phyloP scores from a whole-genome alignment of 2,888 invertebrate genomes.

The Nudaria mundana region DNA sequence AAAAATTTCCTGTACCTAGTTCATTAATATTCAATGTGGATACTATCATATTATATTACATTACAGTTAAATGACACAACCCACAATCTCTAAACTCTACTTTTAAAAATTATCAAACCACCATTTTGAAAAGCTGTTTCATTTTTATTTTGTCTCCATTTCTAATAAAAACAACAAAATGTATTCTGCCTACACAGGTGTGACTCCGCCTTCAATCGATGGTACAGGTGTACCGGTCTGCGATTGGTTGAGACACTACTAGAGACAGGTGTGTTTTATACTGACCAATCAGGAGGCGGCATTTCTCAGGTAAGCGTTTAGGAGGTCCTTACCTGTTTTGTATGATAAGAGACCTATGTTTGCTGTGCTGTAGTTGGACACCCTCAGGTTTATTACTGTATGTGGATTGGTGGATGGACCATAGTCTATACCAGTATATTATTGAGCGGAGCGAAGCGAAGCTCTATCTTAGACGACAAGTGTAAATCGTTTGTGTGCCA shows the following conservation, averaged over 20 bases:
- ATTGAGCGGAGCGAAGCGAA: too few relatives aligned
- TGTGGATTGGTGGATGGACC: too few relatives aligned
- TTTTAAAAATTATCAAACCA: not conserved
- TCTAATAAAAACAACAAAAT: slow-evolving; percentile 6
- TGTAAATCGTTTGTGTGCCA: too few relatives aligned
- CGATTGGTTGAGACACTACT: slow-evolving; percentile 49
- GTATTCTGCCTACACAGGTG: slow-evolving; percentile 24
- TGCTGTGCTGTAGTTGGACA: not conserved
- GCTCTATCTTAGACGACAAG: too few relatives aligned
- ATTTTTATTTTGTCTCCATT: not conserved
- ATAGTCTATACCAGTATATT: too few relatives aligned
- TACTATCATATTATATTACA: too few relatives aligned
- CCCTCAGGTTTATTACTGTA: too few relatives aligned
- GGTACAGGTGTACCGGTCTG: slow-evolving; percentile 50
- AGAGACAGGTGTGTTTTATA: slow-evolving; percentile 52
- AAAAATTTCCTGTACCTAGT: not conserved
- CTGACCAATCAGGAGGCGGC: slow-evolving; percentile 41
- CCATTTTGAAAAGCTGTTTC: not conserved
- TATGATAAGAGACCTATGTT: slow-evolving; percentile 9
- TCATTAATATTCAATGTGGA: not conserved
- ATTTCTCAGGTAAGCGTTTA: slow-evolving; percentile 22
- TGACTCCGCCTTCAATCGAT: slow-evolving; percentile 52
- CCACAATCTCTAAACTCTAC: not conserved
- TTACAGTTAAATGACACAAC: not conserved
- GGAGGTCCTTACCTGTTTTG: slow-evolving; percentile 17